These are phyloP conservation scores for Taenaris catops DNA, from an alignment of 2,888 invertebrate genomes.

Conservation along the genomic window DNA sequence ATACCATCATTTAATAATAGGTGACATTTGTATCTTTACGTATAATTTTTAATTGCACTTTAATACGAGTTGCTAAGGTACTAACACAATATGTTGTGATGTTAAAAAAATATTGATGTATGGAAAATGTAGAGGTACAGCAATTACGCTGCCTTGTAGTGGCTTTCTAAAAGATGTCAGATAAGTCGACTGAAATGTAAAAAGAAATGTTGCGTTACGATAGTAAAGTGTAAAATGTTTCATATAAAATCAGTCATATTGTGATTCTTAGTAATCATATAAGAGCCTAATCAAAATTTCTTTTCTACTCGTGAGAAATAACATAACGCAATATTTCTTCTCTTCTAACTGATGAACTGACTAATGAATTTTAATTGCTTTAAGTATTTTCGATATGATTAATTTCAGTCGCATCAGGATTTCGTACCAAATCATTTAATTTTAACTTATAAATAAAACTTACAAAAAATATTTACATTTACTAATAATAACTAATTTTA, in stretches of 20 bases:
- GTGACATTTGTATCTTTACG: no score
- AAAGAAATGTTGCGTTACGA: constrained; percentile 29
- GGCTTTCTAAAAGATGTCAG: no score
- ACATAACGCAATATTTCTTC: constrained; percentile 32
- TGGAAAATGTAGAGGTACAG: no score
- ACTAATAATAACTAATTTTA: constrained; percentile 41
- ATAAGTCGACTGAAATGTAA: constrained; percentile 9
- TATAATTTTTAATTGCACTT: no score
- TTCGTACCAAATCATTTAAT: constrained; percentile 51
- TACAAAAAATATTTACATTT: constrained; percentile 71
- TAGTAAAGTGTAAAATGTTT: constrained; percentile 23
- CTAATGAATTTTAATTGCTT: constrained; percentile 12
- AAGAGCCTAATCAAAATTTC: constrained; percentile 22
- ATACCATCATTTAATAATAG: no score
- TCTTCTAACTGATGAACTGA: no score
- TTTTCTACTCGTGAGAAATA: constrained; percentile 17
- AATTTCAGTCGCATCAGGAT: constrained; percentile 57
- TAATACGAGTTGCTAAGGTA: no score
- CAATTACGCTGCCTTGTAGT: no score
- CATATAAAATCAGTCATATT: constrained; percentile 24
- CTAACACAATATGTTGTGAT: no score
- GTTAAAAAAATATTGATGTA: no score
- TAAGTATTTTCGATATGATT: constrained; percentile 22
- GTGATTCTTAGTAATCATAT: constrained; percentile 16
- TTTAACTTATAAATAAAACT: constrained; percentile 57